Base-by-base conservation (phyloP, 2,888 invertebrate genomes). In the Mimas tiliae region DNA sequence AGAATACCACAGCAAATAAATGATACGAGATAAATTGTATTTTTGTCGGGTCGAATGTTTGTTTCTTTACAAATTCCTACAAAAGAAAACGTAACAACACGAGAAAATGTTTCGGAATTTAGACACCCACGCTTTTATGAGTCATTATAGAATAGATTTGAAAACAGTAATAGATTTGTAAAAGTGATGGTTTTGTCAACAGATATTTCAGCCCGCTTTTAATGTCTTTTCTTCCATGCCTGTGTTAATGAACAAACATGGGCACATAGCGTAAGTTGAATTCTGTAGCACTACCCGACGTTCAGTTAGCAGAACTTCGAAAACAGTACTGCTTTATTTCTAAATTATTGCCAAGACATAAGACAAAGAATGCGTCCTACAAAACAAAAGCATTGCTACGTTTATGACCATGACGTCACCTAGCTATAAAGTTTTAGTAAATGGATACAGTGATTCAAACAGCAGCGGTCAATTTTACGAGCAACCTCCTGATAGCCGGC, bases 391-490 rank as follows among this genome's bases (percentile, higher is more conserved):
- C 58, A 58, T 58, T 58, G 19, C 55, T 66, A 58, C 71, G 67
- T 69, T 58, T 38, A 58, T 58, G 58, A 58, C 58, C 12, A 42
- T 58, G 70, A 72, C 76, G 74, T 76, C 75, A 68, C 68, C 72
- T 66, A 65, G 70, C 71, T 73, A 75, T 81, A 79, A 81, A 82
- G 76, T 71, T 65, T 72, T 74, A 73, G 38, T 81, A 82, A 82
- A 81, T 80, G 78, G 68, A 70, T 72, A 71, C 74, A 78, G 78
- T 77, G 74, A 81, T 80, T 81, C 74, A 81, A 82, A 82, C 82
- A 75, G 81, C 82, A 75, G 81, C 79, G 82, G 80, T 84, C 79
- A 80, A 81, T 80, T 86, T 85, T 80, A 85, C 79, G 82, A 83
- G 68, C 81, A 73, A 78, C 81, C 79, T 78, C 75, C 66, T 53